Conservation (phyloP, 2,888 invertebrate species). For the Pomacea canaliculata region DNA sequence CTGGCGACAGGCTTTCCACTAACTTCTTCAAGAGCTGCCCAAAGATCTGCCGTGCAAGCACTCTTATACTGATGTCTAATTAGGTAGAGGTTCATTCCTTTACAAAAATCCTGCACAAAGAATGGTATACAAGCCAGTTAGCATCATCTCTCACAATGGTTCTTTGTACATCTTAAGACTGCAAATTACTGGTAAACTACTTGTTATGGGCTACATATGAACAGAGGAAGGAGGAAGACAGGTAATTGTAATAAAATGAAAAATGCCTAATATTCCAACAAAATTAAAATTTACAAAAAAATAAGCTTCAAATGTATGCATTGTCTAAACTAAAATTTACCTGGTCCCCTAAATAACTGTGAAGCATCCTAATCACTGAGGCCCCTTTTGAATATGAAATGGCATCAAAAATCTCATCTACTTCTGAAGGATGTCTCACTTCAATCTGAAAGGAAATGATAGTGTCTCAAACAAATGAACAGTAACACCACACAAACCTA, state of each 20-base stretch:
- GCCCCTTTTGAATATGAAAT: conserved; percentile 98
- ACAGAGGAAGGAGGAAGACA: too few relatives aligned
- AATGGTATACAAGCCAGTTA: conserved; percentile 3
- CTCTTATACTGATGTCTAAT: conserved; percentile 89
- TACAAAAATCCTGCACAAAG: conserved; percentile 80
- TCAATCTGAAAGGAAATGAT: conserved; percentile 74
- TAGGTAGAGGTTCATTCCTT: conserved; percentile 92
- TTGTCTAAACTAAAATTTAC: conserved; percentile 52
- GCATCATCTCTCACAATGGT: too few relatives aligned
- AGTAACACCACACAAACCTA: not conserved
- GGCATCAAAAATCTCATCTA: conserved; percentile 97
- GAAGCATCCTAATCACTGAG: conserved; percentile 93
- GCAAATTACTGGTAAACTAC: too few relatives aligned
- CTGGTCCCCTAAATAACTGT: conserved; percentile 91
- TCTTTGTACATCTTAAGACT: too few relatives aligned
- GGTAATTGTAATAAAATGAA: too few relatives aligned
- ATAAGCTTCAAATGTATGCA: too few relatives aligned
- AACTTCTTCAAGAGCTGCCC: conserved; percentile 89
- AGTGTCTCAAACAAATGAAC: not conserved
- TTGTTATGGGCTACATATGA: too few relatives aligned
- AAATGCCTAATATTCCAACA: too few relatives aligned
- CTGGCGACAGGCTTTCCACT: conserved; percentile 89
- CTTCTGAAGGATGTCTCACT: conserved; percentile 92
- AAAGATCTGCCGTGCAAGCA: conserved; percentile 92
- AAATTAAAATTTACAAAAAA: too few relatives aligned